A percentile compares a stretch with the other conserved stretches of the same genome.
Conservation (phyloP, 1,140 invertebrate species). For the Palaemon carinicauda region DNA sequence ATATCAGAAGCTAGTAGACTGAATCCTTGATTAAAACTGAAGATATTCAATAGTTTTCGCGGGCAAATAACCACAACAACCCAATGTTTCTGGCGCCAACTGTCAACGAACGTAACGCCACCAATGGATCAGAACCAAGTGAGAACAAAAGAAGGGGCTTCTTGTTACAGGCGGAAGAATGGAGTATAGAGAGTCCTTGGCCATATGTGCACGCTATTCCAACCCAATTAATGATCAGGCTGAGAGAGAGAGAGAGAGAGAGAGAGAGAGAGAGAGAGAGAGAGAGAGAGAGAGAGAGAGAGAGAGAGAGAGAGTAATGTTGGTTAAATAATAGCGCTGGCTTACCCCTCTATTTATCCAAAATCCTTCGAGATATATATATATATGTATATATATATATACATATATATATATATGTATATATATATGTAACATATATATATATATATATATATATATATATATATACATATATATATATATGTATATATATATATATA, state of each 20-base stretch:
- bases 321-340: too few relatives aligned
- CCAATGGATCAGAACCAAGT: neutral
- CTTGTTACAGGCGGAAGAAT: conserved; percentile 40
- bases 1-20: too few relatives aligned
- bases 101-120: neutral
- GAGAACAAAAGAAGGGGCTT: conserved; percentile 24
- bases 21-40: too few relatives aligned
- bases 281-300: neutral
- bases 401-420: too few relatives aligned
- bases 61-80: too few relatives aligned
- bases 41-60: neutral
- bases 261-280: too few relatives aligned
- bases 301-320: too few relatives aligned
- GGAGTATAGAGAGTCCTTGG: conserved; percentile 29
- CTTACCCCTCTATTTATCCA: too few relatives aligned
- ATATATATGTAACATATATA: too few relatives aligned
- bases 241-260: neutral
- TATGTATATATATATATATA: neutral
- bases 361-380: too few relatives aligned
- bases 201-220: conserved; percentile 48
- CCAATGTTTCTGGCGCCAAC: neutral
- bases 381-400: too few relatives aligned
- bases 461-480: neutral
- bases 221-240: conserved; percentile 43
- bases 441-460: too few relatives aligned